Evolutionary conservation across 2,888 invertebrate species (phyloP), one percentile per base, ranked within the genome.

Genomic region (Spisula solida): DNA sequence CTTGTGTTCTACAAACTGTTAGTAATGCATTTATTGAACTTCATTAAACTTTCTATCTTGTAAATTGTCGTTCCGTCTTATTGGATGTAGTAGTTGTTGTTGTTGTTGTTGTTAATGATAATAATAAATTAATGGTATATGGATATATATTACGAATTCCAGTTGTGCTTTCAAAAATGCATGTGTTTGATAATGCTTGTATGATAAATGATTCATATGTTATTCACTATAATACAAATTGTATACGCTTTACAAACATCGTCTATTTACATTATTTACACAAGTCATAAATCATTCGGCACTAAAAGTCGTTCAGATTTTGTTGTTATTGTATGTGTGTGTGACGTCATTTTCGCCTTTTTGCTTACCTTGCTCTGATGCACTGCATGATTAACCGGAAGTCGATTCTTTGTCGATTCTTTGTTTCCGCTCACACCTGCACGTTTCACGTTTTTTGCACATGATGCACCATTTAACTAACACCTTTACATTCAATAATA

Each of bases 301-400:
- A 51, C 16, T 66, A 25, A 25, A 25, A 66, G 25, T 10, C 60
- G 60, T 66, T 66, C 60, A 66, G 5, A 75, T 75, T 31, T 75
- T 75, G 29, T 75, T 75, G 31, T 75, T 75, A 5, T 31, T 75
- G 75, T 75, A 25, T 75, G 6, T 75, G 75, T 31, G 2, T 66
- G 60, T 75, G 1, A 34, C 34, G 75, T 75, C 34, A 75, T 25
- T 31, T 34, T 5, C 34, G 75, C 75, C 75, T 34, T 75, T 41
- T 75, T 75, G 75, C 75, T 75, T 75, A 75, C 34, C 14, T 60
- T 75, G 75, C 75, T 75, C 75, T 31, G 4, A 34, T 75, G n/a
- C 75, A 75, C 75, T 75, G 75, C 75, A 75, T 75, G 75, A 20
- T 75, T 14, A 75, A 75, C 75, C 29, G 31, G 31, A 75, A 75